Percentiles rank a stretch among this genome's conserved stretches.
phyloP scores from a whole-genome alignment of 2,888 invertebrate species.

The Mongoloraphidia duomilia region DNA sequence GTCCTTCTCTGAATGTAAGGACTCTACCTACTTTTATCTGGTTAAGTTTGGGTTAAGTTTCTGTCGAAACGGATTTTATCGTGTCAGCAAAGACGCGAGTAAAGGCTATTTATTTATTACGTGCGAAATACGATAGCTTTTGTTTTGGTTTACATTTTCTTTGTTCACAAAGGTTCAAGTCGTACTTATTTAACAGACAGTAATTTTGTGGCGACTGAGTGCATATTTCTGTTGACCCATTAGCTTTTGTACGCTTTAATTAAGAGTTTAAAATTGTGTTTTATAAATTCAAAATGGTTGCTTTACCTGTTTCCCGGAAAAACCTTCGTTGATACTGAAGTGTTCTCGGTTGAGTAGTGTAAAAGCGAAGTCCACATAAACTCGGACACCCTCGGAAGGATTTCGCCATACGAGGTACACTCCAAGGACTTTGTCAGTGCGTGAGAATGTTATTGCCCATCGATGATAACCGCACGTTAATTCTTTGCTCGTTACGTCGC shows the following conservation, averaged over 20 bases:
- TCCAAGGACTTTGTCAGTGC: conserved; percentile 59
- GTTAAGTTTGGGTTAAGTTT: no score
- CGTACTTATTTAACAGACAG: no score
- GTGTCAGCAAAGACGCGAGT: no score
- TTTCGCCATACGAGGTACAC: conserved; percentile 67
- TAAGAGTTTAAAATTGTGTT: not conserved
- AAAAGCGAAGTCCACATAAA: conserved; percentile 67
- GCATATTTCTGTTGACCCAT: no score
- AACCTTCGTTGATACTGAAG: conserved; percentile 68
- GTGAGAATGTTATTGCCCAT: conserved; percentile 68
- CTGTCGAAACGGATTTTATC: no score
- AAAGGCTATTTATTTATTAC: no score
- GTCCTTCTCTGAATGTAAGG: no score
- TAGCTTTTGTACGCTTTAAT: not conserved
- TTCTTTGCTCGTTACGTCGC: conserved; percentile 69
- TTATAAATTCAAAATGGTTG: conserved; percentile 19
- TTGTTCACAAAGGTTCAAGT: no score
- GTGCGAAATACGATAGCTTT: no score
- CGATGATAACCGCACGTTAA: conserved; percentile 68
- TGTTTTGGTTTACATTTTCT: no score
- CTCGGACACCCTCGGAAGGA: conserved; percentile 58
- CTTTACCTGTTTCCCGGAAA: conserved; percentile 59
- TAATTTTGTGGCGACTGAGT: no score
- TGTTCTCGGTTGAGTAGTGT: conserved; percentile 68
- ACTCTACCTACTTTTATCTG: no score